These are phyloP conservation scores for Macquaria australasica DNA, from an alignment of 2,113 vertebrate species.

Conservation along the genomic window DNA sequence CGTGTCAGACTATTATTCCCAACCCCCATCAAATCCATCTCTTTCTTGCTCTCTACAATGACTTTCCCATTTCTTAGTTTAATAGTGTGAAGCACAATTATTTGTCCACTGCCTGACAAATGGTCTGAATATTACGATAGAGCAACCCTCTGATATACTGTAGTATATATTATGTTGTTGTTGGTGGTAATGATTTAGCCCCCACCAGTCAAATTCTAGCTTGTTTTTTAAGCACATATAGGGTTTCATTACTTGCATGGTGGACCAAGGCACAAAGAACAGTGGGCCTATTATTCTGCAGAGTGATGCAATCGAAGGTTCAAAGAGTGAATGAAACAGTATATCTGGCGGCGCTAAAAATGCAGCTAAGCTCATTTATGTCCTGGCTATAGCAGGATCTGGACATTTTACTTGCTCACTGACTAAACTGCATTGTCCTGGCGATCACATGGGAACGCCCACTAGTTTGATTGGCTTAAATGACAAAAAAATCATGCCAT, in stretches of 20 bases:
- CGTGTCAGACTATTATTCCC: conserved; percentile 80
- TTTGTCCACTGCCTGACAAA: conserved; percentile 76
- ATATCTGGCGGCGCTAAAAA: conserved; percentile 43
- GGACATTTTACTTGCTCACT: conserved; percentile 14
- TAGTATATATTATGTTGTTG: conserved; percentile 56
- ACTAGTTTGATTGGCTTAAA: conserved; percentile 46
- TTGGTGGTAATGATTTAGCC: conserved; percentile 63
- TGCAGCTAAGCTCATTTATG: conserved; percentile 32
- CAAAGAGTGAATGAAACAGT: conserved; percentile 59
- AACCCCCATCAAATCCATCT: conserved; percentile 79
- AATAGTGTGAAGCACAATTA: conserved; percentile 78
- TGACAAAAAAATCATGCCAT: conserved; percentile 32
- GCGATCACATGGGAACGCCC: conserved; percentile 52
- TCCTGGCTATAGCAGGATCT: conserved; percentile 15
- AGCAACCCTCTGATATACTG: conserved; percentile 64
- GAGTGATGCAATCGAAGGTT: conserved; percentile 50
- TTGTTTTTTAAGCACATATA: conserved; percentile 51
- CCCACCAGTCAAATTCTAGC: conserved; percentile 46
- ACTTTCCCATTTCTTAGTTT: conserved; percentile 80
- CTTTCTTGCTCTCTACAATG: conserved; percentile 65
- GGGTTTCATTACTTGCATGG: conserved; percentile 57
- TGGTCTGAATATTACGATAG: conserved; percentile 66
- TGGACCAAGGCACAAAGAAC: conserved; percentile 27
- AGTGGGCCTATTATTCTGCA: conserved; percentile 43
- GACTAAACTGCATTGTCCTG: conserved; percentile 26